These are phyloP conservation scores for Columba guinea DNA, from an alignment of 2,797 vertebrate genomes.

Conservation along the genomic window DNA sequence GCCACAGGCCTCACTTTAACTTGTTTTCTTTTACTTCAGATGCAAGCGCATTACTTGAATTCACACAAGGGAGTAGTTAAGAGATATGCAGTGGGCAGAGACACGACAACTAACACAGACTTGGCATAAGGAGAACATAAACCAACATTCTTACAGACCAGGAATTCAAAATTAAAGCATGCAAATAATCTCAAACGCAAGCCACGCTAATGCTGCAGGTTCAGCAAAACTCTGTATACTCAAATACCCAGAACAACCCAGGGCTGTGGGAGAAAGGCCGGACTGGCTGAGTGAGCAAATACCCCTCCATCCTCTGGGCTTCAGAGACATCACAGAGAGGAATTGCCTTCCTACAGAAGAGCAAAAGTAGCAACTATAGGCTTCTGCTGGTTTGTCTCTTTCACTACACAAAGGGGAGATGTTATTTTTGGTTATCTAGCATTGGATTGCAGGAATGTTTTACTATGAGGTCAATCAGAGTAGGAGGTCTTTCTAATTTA, in stretches of 20 bases:
- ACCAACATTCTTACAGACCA: background rate
- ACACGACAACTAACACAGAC: background rate
- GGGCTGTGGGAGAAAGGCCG: background rate
- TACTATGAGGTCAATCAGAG: constrained; percentile 32
- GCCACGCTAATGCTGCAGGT: background rate
- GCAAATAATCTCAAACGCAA: background rate
- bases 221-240: background rate
- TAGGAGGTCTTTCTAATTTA: constrained; percentile 45
- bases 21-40: background rate
- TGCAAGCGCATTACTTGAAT: background rate
- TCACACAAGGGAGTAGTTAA: background rate
- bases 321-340: background rate
- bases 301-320: background rate
- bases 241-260: background rate
- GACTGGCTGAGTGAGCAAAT: background rate
- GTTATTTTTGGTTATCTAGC: constrained; percentile 43
- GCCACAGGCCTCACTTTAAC: rapidly evolving
- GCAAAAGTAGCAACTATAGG: background rate
- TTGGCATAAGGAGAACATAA: background rate
- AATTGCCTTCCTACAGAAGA: background rate
- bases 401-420: background rate
- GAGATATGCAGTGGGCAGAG: background rate
- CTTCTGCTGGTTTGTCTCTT: background rate
- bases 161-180: background rate
- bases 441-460: constrained; percentile 30